phyloP scores from a whole-genome alignment of 2,113 vertebrate genomes.

The Mobula hypostoma region DNA sequence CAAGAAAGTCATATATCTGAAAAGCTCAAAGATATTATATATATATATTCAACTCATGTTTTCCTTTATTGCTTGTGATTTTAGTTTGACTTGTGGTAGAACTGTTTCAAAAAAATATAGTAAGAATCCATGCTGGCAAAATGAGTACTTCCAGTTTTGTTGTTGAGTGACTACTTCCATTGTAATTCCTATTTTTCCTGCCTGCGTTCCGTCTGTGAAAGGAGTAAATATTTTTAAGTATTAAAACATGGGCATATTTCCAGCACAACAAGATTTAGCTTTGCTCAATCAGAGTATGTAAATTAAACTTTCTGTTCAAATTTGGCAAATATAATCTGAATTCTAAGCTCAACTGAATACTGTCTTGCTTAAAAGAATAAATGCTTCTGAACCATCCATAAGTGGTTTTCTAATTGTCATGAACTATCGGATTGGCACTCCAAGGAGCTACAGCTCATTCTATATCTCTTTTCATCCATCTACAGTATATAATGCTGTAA shows the following conservation, averaged over 20 bases:
- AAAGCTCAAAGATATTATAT: not conserved
- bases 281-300: not conserved
- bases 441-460: not conserved
- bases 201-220: not conserved
- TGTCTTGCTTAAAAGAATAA: not conserved
- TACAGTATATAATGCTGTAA: not conserved
- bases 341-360: not conserved
- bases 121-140: not conserved
- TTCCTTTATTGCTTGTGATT: not conserved
- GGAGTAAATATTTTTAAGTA: not conserved
- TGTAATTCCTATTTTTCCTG: not conserved
- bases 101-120: not conserved
- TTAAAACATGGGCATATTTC: not conserved
- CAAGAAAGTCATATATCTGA: not conserved
- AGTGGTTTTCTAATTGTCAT: not conserved
- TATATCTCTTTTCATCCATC: not conserved
- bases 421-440: not conserved
- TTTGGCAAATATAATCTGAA: not conserved
- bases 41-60: no score
- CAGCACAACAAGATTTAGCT: not conserved
- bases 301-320: not conserved
- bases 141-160: not conserved
- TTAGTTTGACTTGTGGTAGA: not conserved
- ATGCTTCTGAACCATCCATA: not conserved
- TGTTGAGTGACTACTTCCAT: not conserved